Evolutionary conservation across 2,113 vertebrate genomes (phyloP), one percentile per base, ranked within the genome.

Genomic region (Eurystomus gularis): DNA sequence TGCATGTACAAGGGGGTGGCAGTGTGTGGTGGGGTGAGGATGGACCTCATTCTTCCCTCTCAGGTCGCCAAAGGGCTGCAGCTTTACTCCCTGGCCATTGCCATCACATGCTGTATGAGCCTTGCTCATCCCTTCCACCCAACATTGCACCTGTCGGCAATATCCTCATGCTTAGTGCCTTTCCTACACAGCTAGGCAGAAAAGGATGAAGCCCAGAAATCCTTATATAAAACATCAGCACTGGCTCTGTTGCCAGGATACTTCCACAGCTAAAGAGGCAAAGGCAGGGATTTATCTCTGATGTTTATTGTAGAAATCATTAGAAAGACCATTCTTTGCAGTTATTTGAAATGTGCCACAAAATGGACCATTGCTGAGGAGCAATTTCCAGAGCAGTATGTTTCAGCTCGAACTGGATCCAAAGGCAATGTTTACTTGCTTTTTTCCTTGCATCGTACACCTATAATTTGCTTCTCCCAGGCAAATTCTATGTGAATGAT

Each of bases 241-340:
- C 72, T 93, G 86, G 51, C 18, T 65, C 90, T 88, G 92, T 96
- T 97, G 94, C 95, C 96, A 96, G 94, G 96, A 96, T 96, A 96
- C 94, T 90, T 86, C 33, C 52, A 75, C 72, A 64, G 64, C 4
- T 2, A 71, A 86, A 75, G 80, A 93, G 64, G 88, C 76, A 81
- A 64, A 93, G 90, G 72, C 90, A 95, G 72, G 55, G 48, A 94
- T 79, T 81, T 24, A 60, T 90, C 64, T 93, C 85, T 86, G 72
- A 70, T 88, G 55, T 91, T 73, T 79, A n/a, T n/a, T 91, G 83
- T n/a, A 84, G 79, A 83, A 94, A 96, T 73, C 60, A 11, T 92
- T 90, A 88, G 68, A 75, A 94, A 90, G 65, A 71, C 71, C 42
- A 23, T 75, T 92, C 60, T 81, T 90, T 83, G 72, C 44, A 71